These are phyloP conservation scores for Ptychodera flava DNA, from an alignment of 35 echinoderm and acorn worm species.

Conservation along the genomic window DNA sequence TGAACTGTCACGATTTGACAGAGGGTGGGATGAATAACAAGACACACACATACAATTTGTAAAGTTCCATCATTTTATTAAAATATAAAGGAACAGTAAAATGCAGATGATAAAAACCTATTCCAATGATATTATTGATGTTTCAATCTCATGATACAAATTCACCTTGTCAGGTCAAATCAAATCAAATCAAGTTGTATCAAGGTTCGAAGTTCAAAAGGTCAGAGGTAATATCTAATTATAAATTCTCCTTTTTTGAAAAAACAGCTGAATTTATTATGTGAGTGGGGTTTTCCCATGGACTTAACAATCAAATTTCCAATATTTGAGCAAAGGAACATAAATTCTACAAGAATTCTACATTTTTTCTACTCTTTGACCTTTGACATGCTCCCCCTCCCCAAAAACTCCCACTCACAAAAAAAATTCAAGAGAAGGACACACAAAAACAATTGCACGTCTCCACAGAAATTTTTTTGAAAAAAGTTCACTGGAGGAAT, in stretches of 20 bases:
- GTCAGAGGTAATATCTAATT: not conserved
- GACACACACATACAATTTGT: not conserved
- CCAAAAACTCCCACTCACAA: not conserved
- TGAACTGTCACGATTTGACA: too few relatives aligned
- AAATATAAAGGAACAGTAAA: not conserved
- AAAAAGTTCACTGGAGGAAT: not conserved
- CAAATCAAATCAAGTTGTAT: conserved; percentile 2
- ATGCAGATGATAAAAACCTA: not conserved
- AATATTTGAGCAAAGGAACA: too few relatives aligned
- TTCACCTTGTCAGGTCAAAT: not conserved
- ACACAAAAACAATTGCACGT: not conserved
- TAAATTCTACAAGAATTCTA: too few relatives aligned
- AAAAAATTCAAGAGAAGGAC: not conserved
- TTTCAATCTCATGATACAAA: not conserved
- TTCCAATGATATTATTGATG: not conserved
- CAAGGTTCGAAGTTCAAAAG: not conserved
- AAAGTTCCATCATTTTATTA: conserved; percentile 2
- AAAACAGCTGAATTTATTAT: not conserved
- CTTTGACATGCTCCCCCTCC: too few relatives aligned
- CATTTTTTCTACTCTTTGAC: not conserved
- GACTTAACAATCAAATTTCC: too few relatives aligned
- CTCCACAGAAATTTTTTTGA: not conserved
- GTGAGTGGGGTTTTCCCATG: not conserved
- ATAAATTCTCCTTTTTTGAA: too few relatives aligned
- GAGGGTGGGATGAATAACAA: too few relatives aligned